Base-by-base conservation (phyloP, 2,113 vertebrate species). In the Tringa solitaria region DNA sequence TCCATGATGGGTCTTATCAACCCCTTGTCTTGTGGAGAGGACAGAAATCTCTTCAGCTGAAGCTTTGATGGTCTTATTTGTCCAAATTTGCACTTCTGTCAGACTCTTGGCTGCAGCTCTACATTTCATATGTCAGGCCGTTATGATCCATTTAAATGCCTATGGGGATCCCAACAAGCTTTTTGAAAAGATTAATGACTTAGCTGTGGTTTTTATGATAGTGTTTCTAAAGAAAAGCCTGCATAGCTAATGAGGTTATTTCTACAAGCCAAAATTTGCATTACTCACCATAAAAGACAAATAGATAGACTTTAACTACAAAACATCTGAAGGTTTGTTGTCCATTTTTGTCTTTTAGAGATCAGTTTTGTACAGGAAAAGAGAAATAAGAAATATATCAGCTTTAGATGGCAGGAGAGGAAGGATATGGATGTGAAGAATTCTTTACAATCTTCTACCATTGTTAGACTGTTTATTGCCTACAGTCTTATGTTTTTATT, bases 131-230 rank as follows among this genome's bases (percentile, higher is more conserved):
- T 96, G 67, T 95, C 89, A 93, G 93, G 59, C 72, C 89, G 95
- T 97, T 96, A 95, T 90, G 97, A 97, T 96, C 96, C 95, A 95
- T 97, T 97, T 96, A 96, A 97, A 89, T 91, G 93, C 76, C 96
- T 96, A 69, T 95, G 88, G 97, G 96, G 94, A 97, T 97, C 96
- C 96, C 94, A 94, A 93, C 94, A 97, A 97, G 97, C 77, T 92
- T 97, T 97, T 94, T 95, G 93, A 94, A 95, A 95, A 96, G 96
- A 97, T 97, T 97, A 97, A 97, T 97, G 90, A 96, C 94, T 97
- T 97, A 95, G 95, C 95, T 95, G 95, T 96, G 92, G 70, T 87
- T 97, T 97, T 97, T 96, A 97, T 95, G 96, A 93, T 92, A 92
- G 81, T 39, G 43, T 96, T 97, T 92, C 89, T 90, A 95, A 96